Evolutionary conservation across 2,113 vertebrate genomes (phyloP), one percentile per base, ranked within the genome.

Genomic region (Heliornis fulica): DNA sequence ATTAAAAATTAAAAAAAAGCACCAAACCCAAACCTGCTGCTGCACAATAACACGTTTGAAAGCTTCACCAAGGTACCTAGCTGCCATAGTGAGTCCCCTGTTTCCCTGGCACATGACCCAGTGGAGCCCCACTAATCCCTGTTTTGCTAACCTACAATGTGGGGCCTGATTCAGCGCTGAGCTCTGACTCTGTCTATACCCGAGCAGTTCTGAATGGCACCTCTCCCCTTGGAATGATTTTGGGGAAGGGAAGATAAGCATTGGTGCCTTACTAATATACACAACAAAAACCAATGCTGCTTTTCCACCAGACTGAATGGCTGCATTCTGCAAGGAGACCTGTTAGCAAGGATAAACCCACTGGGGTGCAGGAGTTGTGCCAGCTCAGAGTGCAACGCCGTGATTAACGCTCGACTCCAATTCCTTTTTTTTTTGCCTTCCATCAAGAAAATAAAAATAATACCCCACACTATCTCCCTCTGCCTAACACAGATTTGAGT

Each of bases 401-500:
- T 14, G 71, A 61, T 91, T 84, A 79, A 20, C 19, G 38, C 68
- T 70, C 26, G 5, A 15, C 31, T 68, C 85, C 43, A 7, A 21
- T 36, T 56, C 10, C 32, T 71, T 88, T 56, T 15, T 57, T 71
- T 88, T 56, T 15, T 57, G 45, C 61, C n/a, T 81, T 64, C 48
- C 54, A 3, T 80, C 38, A 54, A 59, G 46, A 38, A 83, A 91
- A 83, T n/a, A 80, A 71, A 94, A 85, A 77, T 74, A 36, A 69
- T 64, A 15, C 69, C 82, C 61, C 53, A 34, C 81, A 22, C 41
- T 40, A 20, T 48, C 87, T 59, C 66, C 54, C 60, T 96, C 18
- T 79, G 71, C 88, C 66, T 77, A 8, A 10, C 61, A 14, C 74
- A 76, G 89, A 64, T 75, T 76, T 59, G 88, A 80, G 93, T 89